Evolutionary conservation across 2,797 vertebrate species (phyloP), one percentile per base, ranked within the genome.

Genomic region (Ataeniobius toweri): DNA sequence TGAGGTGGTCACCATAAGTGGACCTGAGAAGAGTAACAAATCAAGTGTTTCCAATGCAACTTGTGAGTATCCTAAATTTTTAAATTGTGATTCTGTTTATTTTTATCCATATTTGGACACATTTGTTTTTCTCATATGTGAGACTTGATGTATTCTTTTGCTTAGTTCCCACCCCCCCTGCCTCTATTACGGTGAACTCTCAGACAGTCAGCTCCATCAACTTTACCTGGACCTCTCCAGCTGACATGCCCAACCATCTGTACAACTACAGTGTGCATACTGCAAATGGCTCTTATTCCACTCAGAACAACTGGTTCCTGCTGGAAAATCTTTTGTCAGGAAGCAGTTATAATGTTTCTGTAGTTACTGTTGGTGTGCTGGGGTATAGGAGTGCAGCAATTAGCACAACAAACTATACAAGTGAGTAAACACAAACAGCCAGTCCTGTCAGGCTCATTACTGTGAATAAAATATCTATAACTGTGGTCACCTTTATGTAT

Each of bases 91-190:
- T 16, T 58, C 56, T 16, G 5, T 51, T 20, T 51, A 8, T 55
- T 51, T 36, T 36, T 2, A 8, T 28, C 1, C 41, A 31, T 58
- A 41, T 74, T 67, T 77, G 69, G 3, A 28, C 13, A 0, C 31
- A 53, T 36, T 18, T 26, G 39, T 59, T 75, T 77, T 14, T 51
- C 3, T 39, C 39, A 48, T 13, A 16, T 36, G 26, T 69, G 41
- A 24, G 20, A 5, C 39, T 12, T 3, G 44, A 2, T 71, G 68
- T 31, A 28, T 9, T 73, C 14, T 74, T 8, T 24, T 71, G 63
- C 73, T 73, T 71, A 96, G 95, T 93, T 83, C 94, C 94, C n/a
- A 94, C 79, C 74, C 92, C 94, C 80, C 94, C 94, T 39, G 90
- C 92, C 6, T 0, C 39, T 65, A 81, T 95, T 71, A 39, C 0